Conservation (phyloP, 2,797 vertebrate species). For the Phalanger gymnotis region DNA sequence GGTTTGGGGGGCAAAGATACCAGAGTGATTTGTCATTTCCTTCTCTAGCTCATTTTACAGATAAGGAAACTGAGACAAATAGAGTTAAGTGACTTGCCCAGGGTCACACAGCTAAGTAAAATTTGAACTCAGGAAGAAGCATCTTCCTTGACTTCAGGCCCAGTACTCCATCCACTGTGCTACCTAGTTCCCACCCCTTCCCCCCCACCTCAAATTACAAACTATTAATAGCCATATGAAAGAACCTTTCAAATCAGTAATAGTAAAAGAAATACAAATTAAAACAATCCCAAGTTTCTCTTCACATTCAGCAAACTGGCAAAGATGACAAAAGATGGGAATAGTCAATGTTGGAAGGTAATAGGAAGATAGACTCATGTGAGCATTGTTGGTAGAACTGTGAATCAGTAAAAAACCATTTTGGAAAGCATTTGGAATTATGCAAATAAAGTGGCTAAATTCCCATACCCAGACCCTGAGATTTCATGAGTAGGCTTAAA, state of each 20-base stretch:
- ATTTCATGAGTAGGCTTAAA: not conserved
- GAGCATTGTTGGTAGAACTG: not conserved
- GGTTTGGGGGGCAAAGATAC: not conserved
- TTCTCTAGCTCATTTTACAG: not conserved
- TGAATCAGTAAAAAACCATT: not conserved
- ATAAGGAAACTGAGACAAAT: not conserved
- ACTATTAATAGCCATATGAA: not conserved
- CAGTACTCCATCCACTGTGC: not conserved
- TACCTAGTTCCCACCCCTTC: not conserved
- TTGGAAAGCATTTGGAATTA: not conserved
- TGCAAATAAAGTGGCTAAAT: not conserved
- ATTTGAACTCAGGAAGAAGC: not conserved
- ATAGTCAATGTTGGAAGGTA: not conserved
- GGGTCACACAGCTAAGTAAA: not conserved
- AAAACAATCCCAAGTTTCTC: not conserved
- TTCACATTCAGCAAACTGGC: not conserved
- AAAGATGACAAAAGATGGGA: not conserved
- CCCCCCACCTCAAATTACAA: not conserved
- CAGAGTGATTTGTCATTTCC: not conserved
- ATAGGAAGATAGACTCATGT: not conserved
- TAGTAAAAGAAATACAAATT: not conserved
- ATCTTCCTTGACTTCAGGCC: not conserved
- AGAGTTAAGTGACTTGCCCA: not conserved
- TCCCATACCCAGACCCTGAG: not conserved
- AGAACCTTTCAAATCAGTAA: not conserved